These are phyloP conservation scores for Escarpia spicata DNA, from an alignment of 2,888 invertebrate species.

Conservation along the genomic window DNA sequence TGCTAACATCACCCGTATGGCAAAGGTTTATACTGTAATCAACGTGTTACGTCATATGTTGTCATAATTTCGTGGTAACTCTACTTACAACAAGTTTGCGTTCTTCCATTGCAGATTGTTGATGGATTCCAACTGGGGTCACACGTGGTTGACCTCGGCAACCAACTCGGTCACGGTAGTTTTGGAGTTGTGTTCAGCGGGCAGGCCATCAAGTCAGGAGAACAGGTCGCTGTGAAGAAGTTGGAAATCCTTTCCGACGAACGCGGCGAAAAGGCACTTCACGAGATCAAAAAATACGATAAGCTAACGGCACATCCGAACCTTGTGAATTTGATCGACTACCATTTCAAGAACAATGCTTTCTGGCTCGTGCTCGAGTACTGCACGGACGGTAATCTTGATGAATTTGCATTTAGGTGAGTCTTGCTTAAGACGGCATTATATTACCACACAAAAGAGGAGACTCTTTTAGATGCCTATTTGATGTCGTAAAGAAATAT, in stretches of 20 bases:
- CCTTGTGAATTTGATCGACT: constrained; percentile 21
- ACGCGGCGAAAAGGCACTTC: not conserved
- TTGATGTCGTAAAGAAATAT: too few species aligned
- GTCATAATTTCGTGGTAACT: not conserved
- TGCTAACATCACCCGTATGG: too few species aligned
- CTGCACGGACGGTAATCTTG: constrained; percentile 19
- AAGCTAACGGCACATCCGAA: constrained; percentile 20
- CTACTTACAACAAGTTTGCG: not conserved
- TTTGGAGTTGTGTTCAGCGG: constrained; percentile 25
- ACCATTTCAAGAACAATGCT: constrained; percentile 19
- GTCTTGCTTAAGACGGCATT: not conserved
- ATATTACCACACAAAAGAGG: not conserved
- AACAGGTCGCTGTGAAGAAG: constrained; percentile 24
- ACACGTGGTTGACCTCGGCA: not conserved
- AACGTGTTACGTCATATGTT: not conserved
- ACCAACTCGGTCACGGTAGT: constrained; percentile 21
- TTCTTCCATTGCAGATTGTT: not conserved
- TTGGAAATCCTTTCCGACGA: constrained; percentile 18
- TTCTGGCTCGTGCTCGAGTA: constrained; percentile 21
- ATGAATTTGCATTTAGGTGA: not conserved
- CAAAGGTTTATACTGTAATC: not conserved
- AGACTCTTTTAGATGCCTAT: too few species aligned
- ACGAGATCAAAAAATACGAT: constrained; percentile 24
- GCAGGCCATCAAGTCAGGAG: not conserved
- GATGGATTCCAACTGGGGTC: not conserved